Percentiles rank a stretch among this genome's conserved stretches.
Conservation (phyloP, 2,113 vertebrate genomes). For the Hydropotes inermis region DNA sequence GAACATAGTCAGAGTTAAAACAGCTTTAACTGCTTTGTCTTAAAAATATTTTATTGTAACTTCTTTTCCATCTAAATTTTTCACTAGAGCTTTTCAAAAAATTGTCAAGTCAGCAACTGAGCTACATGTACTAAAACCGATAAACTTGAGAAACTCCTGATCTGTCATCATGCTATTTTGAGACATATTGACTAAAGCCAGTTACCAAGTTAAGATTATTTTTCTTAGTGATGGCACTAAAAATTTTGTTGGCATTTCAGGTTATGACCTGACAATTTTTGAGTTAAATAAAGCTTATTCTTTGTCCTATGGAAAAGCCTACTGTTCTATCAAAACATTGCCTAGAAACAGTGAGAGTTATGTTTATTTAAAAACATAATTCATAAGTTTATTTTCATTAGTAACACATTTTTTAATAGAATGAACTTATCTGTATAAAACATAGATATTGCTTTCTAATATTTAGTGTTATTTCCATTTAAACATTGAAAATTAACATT, state of each 20-base stretch:
- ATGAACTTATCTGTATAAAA: neutral
- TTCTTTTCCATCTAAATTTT: neutral
- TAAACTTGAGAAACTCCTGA: constrained; percentile 30
- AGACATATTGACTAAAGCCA: neutral
- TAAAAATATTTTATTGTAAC: neutral
- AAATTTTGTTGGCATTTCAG: constrained; percentile 7
- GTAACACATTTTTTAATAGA: neutral
- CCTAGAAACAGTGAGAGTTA: neutral
- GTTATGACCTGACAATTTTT: neutral
- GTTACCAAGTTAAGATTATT: constrained; percentile 7
- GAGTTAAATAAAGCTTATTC: constrained; percentile 26
- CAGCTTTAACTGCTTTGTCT: neutral
- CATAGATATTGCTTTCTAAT: neutral
- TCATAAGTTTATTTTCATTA: neutral
- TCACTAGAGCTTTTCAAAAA: constrained; percentile 47
- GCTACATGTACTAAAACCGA: constrained; percentile 44
- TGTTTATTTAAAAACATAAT: neutral
- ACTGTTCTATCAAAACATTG: neutral
- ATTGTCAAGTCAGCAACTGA: constrained; percentile 27
- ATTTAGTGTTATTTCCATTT: neutral
- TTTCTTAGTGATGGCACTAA: neutral
- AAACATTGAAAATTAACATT: neutral
- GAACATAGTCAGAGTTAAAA: neutral
- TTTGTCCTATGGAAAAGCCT: neutral
- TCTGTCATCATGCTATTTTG: constrained; percentile 45